Evolutionary conservation across 1,140 invertebrate species (phyloP).

Genomic region (Coenobita brevimanus): DNA sequence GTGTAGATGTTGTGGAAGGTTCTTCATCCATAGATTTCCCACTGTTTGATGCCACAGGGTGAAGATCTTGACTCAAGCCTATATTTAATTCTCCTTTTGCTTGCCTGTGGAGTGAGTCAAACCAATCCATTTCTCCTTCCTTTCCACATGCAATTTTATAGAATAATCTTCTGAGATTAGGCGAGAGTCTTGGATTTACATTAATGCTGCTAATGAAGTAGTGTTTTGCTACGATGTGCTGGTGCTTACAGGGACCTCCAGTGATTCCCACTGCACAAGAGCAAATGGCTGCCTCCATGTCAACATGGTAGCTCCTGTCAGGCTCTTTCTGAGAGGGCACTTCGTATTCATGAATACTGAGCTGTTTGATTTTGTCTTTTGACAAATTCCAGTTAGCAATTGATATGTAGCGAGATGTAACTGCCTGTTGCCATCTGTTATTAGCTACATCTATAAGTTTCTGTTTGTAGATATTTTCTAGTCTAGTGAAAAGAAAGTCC

Average conservation of each 20-base stretch:
- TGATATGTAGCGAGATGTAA: background rate
- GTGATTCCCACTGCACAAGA: background rate
- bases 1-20: too few species aligned
- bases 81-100: too few species aligned
- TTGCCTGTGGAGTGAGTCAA: too few species aligned
- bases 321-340: background rate
- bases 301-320: background rate
- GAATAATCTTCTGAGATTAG: background rate
- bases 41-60: too few species aligned
- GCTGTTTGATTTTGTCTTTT: background rate
- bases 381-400: conserved; percentile 9
- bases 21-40: too few species aligned
- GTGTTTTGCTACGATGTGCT: too few species aligned
- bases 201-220: too few species aligned
- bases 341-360: background rate
- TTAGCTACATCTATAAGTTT: conserved; percentile 6
- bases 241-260: too few species aligned
- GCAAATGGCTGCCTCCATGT: background rate
- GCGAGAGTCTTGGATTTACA: background rate
- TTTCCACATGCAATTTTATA: background rate
- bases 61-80: too few species aligned
- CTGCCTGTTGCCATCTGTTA: background rate
- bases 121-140: too few species aligned
- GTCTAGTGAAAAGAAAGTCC: background rate
- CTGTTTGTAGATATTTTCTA: background rate